phyloP scores from a whole-genome alignment of 1,140 invertebrate species.

The Macrobrachium rosenbergii region DNA sequence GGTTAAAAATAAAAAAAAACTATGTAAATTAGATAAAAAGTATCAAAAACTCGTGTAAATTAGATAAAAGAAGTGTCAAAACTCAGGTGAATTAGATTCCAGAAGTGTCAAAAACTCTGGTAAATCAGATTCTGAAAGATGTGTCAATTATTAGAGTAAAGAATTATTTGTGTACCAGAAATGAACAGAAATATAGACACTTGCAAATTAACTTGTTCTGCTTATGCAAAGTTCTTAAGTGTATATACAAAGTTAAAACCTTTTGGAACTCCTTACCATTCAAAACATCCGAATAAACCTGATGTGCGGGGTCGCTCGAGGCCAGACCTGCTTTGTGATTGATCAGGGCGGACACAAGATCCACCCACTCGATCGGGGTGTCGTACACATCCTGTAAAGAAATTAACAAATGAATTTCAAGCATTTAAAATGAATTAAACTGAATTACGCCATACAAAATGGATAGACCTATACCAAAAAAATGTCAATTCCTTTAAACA shows the following conservation, averaged over 20 bases:
- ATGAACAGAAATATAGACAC: background rate
- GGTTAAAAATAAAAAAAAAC: too few species aligned
- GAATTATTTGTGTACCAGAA: background rate
- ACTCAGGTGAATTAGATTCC: too few species aligned
- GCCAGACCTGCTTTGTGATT: conserved; percentile 38
- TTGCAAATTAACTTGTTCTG: too few species aligned
- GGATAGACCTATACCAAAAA: background rate
- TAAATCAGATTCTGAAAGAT: too few species aligned
- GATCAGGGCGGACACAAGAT: conserved; percentile 39
- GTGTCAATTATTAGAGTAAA: background rate
- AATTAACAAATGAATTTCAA: background rate
- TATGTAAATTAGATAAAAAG: too few species aligned
- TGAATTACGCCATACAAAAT: background rate
- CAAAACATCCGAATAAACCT: conserved; percentile 43
- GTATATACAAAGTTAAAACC: too few species aligned
- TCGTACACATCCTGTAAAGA: conserved; percentile 50
- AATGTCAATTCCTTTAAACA: background rate
- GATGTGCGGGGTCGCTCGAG: conserved; percentile 25
- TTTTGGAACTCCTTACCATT: conserved; percentile 33
- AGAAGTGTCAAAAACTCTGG: too few species aligned
- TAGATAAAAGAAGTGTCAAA: too few species aligned
- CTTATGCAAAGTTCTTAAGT: too few species aligned
- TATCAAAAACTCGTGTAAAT: too few species aligned
- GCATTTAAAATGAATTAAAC: background rate
- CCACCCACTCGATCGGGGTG: conserved; percentile 41